A percentile compares a stretch with the other conserved stretches of the same genome.
Conservation (phyloP, 2,888 invertebrate genomes). For the Agonopterix alstromeriana region DNA sequence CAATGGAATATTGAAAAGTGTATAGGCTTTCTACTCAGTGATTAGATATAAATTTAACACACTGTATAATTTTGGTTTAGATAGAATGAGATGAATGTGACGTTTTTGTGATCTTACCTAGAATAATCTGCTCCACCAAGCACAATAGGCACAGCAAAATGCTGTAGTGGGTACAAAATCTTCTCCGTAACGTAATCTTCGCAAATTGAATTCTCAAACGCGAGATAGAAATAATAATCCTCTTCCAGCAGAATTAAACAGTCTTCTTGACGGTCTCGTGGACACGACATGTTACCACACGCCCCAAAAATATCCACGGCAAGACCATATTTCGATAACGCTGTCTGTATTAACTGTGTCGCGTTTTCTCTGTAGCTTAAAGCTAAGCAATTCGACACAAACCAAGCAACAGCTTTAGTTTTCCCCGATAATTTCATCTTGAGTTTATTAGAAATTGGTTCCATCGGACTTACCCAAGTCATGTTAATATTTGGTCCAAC, state of each 20-base stretch:
- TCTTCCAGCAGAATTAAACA: constrained; percentile 37
- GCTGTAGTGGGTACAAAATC: constrained; percentile 57
- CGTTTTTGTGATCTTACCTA: constrained; percentile 27
- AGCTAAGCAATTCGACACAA: constrained; percentile 44
- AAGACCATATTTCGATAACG: constrained; percentile 27
- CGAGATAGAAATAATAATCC: constrained; percentile 57
- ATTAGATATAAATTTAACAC: too few relatives aligned
- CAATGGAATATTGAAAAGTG: too few relatives aligned
- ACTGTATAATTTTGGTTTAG: too few relatives aligned
- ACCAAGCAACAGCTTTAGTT: constrained; percentile 54
- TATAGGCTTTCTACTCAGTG: too few relatives aligned
- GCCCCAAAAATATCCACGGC: constrained; percentile 42
- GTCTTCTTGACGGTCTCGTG: constrained; percentile 34
- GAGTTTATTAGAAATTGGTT: constrained; percentile 24
- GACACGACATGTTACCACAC: constrained; percentile 45
- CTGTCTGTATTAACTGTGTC: constrained; percentile 21
- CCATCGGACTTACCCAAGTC: constrained; percentile 36
- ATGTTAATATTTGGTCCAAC: constrained; percentile 53
- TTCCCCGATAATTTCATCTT: constrained; percentile 34
- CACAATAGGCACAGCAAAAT: constrained; percentile 80
- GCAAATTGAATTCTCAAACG: constrained; percentile 50
- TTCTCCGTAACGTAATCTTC: constrained; percentile 61
- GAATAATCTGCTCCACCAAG: constrained; percentile 82
- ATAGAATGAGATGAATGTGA: too few relatives aligned
- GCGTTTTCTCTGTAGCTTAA: constrained; percentile 26